phyloP scores from a whole-genome alignment of 2,797 vertebrate genomes.

The Falco concolor region DNA sequence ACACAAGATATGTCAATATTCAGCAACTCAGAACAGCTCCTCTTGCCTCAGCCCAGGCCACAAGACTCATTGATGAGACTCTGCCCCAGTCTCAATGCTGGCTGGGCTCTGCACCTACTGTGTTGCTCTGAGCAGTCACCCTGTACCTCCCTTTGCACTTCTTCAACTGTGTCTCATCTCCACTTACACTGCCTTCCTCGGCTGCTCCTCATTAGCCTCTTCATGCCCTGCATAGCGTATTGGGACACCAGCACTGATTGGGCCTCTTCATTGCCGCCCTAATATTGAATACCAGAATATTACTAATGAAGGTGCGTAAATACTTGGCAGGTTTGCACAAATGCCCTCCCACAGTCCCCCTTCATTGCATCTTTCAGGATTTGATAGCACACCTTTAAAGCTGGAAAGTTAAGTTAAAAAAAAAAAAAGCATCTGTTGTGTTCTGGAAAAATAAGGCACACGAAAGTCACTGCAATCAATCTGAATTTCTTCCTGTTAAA shows the following conservation, averaged over 20 bases:
- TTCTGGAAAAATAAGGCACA: neutral
- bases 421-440: neutral
- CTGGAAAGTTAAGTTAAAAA: neutral
- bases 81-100: neutral
- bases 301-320: neutral
- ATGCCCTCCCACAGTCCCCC: neutral
- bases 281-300: neutral
- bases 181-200: neutral
- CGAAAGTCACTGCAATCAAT: neutral
- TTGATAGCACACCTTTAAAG: neutral
- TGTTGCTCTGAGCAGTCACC: accelerated
- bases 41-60: neutral
- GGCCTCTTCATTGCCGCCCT: neutral
- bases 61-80: neutral
- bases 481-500: slow-evolving; percentile 6
- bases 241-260: neutral
- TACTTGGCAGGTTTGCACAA: neutral
- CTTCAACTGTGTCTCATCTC: neutral
- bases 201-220: neutral
- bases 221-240: neutral
- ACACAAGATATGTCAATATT: neutral
- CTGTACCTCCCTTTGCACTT: neutral
- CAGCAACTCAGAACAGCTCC: neutral
- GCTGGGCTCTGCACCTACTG: neutral
- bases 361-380: neutral